Evolutionary conservation across 2,888 invertebrate genomes (phyloP), one percentile per base, ranked within the genome.

Genomic region (Steinernema hermaphroditum): DNA sequence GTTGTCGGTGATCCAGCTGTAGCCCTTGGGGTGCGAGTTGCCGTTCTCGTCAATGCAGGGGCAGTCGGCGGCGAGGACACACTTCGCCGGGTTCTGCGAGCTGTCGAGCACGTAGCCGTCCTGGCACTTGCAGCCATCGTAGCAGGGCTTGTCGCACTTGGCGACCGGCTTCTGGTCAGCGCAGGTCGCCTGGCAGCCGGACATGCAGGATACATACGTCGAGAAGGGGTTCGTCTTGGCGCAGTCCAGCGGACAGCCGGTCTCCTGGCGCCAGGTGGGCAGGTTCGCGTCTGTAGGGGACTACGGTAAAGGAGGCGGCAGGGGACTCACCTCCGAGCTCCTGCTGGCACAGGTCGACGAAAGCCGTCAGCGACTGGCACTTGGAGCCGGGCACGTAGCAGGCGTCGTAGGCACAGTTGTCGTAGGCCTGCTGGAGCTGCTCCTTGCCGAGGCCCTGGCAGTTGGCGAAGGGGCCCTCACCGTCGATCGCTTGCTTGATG

Each of bases 1-100:
- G 46, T 46, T 46, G 46, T 19, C 46, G n/a, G 46, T n/a, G 46
- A 46, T 46, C 46, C 46, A 46, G 46, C 46, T 46, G 46, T 9
- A 46, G 46, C 19, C 19, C 46, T 19, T 46, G 46, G 46, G 46
- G n/a, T 19, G 46, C 46, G 46, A 46, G 46, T 46, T 46, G 46
- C 46, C 46, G 6, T 46, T 46, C 8, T 6, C 19, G 46, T 46
- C 46, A 2, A 46, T 16, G n/a, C 46, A 46, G 46, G 46, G 37
- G n/a, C 46, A 46, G 4, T 46, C 46, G 4, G 6, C 19, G 16
- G 46, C 46, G 46, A 16, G 37, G 46, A n/a, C 46, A n/a, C 46
- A 46, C 46, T 46, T 46, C n/a, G 46, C 46, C 46, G 46, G 46
- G 46, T n/a, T 19, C 19, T 46, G 8, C n/a, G 46, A 37, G 46